Conservation (phyloP, 2,797 vertebrate genomes). For the Odontamblyopus lacepedii region DNA sequence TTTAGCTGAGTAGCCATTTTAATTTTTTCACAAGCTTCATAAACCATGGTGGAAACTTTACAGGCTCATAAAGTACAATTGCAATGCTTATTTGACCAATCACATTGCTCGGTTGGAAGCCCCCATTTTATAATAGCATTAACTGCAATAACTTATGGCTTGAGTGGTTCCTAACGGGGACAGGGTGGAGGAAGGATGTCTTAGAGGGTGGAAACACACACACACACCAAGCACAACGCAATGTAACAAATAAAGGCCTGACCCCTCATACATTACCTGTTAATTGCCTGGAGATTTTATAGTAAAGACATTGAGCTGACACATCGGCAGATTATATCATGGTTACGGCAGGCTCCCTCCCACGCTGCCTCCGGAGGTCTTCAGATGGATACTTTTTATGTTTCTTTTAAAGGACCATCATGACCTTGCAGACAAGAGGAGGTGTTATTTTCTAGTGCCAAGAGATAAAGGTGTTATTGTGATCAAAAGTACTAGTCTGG, state of each 20-base stretch:
- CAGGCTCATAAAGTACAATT: constrained; percentile 69
- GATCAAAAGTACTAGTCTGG: constrained; percentile 16
- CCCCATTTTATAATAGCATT: constrained; percentile 74
- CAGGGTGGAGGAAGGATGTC: constrained; percentile 54
- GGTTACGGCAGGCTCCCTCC: constrained; percentile 27
- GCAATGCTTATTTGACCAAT: constrained; percentile 79
- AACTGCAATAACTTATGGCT: constrained; percentile 78
- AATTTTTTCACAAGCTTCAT: constrained; percentile 39
- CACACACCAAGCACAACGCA: constrained; percentile 5
- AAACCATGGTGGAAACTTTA: constrained; percentile 9
- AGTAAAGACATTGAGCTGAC: constrained; percentile 56
- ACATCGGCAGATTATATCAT: constrained; percentile 44
- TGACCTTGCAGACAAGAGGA: constrained; percentile 61
- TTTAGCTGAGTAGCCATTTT: constrained; percentile 62
- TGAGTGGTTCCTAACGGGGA: constrained; percentile 69
- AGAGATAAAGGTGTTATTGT: constrained; percentile 52
- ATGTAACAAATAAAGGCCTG: constrained; percentile 53
- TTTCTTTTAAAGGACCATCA: constrained; percentile 41
- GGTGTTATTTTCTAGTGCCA: constrained; percentile 51
- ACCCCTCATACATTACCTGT: constrained; percentile 55
- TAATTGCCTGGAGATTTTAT: constrained; percentile 64
- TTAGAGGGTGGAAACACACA: constrained; percentile 1
- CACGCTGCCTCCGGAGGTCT: constrained; percentile 12
- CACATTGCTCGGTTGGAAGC: constrained; percentile 72
- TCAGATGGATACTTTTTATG: constrained; percentile 21